phyloP scores from a whole-genome alignment of 2,797 vertebrate species.

The Gymnocypris eckloni region DNA sequence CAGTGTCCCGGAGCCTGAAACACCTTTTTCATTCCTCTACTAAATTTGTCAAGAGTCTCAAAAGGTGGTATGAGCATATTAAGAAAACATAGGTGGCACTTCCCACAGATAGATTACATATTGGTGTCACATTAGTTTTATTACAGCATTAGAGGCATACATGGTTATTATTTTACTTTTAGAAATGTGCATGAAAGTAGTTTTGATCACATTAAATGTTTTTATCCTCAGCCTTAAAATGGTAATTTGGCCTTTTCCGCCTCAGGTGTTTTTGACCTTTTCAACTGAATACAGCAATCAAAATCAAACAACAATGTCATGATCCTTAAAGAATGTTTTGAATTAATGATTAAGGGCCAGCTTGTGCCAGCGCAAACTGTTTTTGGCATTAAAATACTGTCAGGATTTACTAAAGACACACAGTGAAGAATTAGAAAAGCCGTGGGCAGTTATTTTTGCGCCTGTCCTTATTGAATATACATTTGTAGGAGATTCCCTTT shows the following conservation, averaged over 20 bases:
- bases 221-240: background rate
- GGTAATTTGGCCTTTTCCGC: background rate
- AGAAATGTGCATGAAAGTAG: background rate
- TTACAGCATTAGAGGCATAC: background rate
- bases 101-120: background rate
- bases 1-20: constrained; percentile 93
- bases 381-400: too few species aligned
- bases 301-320: background rate
- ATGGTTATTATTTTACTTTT: background rate
- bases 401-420: too few species aligned
- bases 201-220: background rate
- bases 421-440: too few species aligned
- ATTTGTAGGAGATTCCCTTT: too few species aligned
- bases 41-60: constrained; percentile 97
- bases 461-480: too few species aligned
- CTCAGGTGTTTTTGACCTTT: background rate
- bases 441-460: too few species aligned
- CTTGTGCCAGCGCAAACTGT: too few species aligned
- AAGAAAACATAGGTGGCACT: constrained; percentile 6
- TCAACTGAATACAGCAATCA: background rate
- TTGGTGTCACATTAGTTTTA: background rate
- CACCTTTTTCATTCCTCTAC: constrained; percentile 97
- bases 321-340: background rate
- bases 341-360: background rate
- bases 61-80: constrained; percentile 79